A percentile compares a stretch with the other conserved stretches of the same genome.
These are phyloP conservation scores for Melanostigma gelatinosum DNA, from an alignment of 2,113 vertebrate species.

Conservation along the genomic window DNA sequence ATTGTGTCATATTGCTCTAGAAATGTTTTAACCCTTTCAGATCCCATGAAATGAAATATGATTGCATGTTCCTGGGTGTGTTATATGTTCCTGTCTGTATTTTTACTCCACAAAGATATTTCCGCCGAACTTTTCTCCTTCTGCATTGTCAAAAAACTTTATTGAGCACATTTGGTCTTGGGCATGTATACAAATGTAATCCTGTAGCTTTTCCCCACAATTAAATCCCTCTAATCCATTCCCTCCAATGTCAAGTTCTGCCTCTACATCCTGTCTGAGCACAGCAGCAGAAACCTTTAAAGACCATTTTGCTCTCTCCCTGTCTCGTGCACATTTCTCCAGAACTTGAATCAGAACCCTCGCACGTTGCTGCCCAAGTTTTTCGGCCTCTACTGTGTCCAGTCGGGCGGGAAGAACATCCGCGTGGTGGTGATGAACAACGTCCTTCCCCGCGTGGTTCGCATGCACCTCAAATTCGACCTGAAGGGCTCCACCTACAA, in stretches of 20 bases:
- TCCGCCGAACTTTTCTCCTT: not conserved
- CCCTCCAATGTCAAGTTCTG: not conserved
- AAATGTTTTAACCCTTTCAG: slow-evolving; percentile 1
- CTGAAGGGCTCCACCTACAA: slow-evolving; percentile 98
- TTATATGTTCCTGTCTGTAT: not conserved
- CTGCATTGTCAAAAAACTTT: not conserved
- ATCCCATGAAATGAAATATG: not conserved
- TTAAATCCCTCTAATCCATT: slow-evolving; percentile 3
- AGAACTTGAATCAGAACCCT: slow-evolving; percentile 99
- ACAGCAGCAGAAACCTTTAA: not conserved
- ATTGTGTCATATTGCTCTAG: not conserved
- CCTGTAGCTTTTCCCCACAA: not conserved
- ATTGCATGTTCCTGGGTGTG: not conserved
- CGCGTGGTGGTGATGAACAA: slow-evolving; percentile 99
- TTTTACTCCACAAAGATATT: not conserved
- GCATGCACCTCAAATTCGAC: slow-evolving; percentile 98
- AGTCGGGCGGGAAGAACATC: slow-evolving; percentile 98
- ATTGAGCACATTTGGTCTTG: not conserved
- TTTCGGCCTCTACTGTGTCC: slow-evolving; percentile 97
- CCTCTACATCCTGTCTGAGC: not conserved
- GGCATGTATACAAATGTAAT: not conserved
- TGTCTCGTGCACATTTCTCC: slow-evolving; percentile 13
- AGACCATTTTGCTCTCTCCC: not conserved
- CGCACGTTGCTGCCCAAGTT: slow-evolving; percentile 98
- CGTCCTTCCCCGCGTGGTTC: slow-evolving; percentile 92